These are phyloP conservation scores for Caretta caretta DNA, from an alignment of 2,113 vertebrate species.

Conservation along the genomic window DNA sequence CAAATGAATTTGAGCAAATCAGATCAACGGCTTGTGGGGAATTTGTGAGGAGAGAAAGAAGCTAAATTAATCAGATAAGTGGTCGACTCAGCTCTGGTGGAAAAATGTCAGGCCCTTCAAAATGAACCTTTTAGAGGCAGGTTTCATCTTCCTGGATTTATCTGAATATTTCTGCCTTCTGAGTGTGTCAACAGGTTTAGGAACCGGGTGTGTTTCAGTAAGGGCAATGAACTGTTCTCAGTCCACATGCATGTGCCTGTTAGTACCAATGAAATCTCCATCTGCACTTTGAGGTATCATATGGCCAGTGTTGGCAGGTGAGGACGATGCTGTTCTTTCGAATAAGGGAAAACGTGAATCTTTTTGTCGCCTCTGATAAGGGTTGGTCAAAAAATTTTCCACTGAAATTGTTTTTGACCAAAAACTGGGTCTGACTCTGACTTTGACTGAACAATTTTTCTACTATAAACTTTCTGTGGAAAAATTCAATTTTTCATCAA, in stretches of 20 bases:
- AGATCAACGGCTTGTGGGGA: constrained; percentile 50
- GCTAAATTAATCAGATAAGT: constrained; percentile 73
- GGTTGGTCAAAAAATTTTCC: not conserved
- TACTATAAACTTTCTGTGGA: not conserved
- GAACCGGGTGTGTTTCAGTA: not conserved
- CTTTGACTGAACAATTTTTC: constrained; percentile 13
- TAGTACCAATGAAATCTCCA: rapidly evolving
- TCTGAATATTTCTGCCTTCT: constrained; percentile 59
- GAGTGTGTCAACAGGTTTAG: constrained; percentile 47
- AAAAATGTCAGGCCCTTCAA: constrained; percentile 70
- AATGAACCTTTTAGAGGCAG: constrained; percentile 64
- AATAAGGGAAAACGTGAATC: not conserved
- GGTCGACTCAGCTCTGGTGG: constrained; percentile 55
- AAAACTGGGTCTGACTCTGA: not conserved
- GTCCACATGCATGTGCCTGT: not conserved
- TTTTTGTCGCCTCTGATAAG: not conserved
- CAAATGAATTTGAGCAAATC: constrained; percentile 66
- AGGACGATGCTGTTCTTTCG: not conserved
- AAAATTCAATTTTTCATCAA: not conserved
- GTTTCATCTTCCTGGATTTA: constrained; percentile 52
- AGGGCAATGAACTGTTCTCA: not conserved
- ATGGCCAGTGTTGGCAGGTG: rapidly evolving
- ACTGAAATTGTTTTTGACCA: not conserved
- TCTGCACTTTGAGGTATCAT: rapidly evolving
- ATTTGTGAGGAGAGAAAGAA: constrained; percentile 35